Percentiles rank a stretch among this genome's conserved stretches.
Evolutionary conservation across 2,797 vertebrate genomes (phyloP).

Genomic region (Vipera ursinii): DNA sequence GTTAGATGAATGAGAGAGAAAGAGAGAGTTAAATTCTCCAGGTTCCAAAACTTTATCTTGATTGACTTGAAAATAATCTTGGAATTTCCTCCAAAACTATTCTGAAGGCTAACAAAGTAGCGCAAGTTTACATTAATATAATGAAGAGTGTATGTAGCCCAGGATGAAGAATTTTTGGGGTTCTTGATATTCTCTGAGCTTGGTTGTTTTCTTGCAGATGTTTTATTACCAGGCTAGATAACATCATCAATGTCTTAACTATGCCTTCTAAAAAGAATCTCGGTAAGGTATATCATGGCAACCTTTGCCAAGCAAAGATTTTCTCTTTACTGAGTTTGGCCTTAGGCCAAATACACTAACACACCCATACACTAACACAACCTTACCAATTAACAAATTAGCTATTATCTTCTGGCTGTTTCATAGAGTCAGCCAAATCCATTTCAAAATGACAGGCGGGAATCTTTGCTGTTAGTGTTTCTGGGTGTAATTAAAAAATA

Average conservation of each 20-base stretch:
- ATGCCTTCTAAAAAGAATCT: not conserved
- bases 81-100: not conserved
- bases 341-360: not conserved
- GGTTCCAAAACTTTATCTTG: not conserved
- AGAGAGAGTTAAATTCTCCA: not conserved
- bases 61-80: not conserved
- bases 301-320: not conserved
- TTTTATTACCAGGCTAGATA: not conserved
- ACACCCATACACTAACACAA: not conserved
- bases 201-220: not conserved
- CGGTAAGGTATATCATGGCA: not conserved
- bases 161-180: not conserved
- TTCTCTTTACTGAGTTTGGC: not conserved
- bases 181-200: not conserved
- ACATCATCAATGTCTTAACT: not conserved
- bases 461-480: not conserved
- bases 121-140: not conserved
- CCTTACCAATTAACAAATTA: fast-evolving
- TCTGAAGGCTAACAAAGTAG: not conserved
- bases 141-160: not conserved
- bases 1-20: not conserved
- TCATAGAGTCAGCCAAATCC: slow-evolving; percentile 1
- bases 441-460: not conserved
- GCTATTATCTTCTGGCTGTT: not conserved
- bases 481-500: slow-evolving; percentile 19